Evolutionary conservation across 2,888 invertebrate genomes (phyloP), one percentile per base, ranked within the genome.

Genomic region (Sminthurinus aureus): DNA sequence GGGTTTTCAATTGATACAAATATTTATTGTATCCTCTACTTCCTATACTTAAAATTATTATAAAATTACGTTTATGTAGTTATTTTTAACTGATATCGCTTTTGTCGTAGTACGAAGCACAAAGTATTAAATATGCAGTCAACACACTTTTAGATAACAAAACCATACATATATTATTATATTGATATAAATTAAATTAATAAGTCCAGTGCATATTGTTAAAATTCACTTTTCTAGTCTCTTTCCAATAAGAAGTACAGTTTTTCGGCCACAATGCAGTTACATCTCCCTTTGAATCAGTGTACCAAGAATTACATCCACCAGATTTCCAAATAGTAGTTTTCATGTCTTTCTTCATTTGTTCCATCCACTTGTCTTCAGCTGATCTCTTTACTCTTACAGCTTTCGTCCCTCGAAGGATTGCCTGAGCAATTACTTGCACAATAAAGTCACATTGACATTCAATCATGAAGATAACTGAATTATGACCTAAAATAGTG

Each of bases 261-360:
- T 64, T 80, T 8, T 84, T 82, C 0, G 87, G 87, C 85, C 84
- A 85, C 4, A 86, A 77, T 0, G 83, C 77, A 0, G 86, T 87
- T 66, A 85, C 84, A 0, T 79, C 80, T 4, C 87, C 87, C 26
- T 78, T 38, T 18, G 75, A 15, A 73, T 86, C 81, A 0, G 52
- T 58, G 52, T 87, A 87, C 87, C 87, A 87, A 0, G 85, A 76
- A 12, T 84, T 84, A 83, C 87, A 87, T n/a, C 81, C 71, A 2
- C 50, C 58, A 0, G 80, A 11, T n/a, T 75, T 83, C 86, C 86
- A 87, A 50, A 87, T 83, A 24, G 84, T 86, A 58, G 51, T 51
- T 24, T 84, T 80, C 84, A 87, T 77, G 13, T 80, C 24, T 13
- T 13, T 50, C 76, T 13, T 12, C 20, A 71, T 22, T 12, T 71